Conservation (phyloP, 2,113 vertebrate species). For the Indicator indicator region DNA sequence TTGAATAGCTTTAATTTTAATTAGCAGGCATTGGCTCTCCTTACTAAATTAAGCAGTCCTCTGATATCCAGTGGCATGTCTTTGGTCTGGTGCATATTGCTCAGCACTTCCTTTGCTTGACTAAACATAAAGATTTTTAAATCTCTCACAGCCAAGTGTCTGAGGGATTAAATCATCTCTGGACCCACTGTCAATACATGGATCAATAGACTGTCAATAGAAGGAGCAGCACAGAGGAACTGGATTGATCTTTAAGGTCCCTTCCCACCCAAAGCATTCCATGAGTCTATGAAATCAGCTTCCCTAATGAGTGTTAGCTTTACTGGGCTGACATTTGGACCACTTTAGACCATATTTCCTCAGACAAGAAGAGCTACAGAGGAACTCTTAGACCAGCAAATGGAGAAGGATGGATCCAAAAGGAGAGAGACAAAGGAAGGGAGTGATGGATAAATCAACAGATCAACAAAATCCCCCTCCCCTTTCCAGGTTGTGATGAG, state of each 20-base stretch:
- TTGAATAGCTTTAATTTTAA: slow-evolving; percentile 22
- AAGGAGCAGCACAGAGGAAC: not conserved
- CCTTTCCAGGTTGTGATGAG: not conserved
- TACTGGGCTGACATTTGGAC: slow-evolving; percentile 16
- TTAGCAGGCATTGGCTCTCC: not conserved
- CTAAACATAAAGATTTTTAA: not conserved
- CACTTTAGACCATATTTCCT: slow-evolving; percentile 50
- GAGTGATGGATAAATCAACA: not conserved
- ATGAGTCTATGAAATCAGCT: not conserved
- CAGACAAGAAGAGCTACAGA: slow-evolving; percentile 24
- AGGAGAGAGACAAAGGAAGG: not conserved
- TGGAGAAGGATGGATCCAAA: not conserved
- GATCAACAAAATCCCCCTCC: not conserved
- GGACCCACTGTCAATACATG: not conserved
- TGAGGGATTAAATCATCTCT: not conserved
- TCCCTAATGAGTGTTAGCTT: not conserved
- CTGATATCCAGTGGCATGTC: not conserved
- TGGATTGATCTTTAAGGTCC: too few relatives aligned
- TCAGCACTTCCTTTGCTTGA: not conserved
- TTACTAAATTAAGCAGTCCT: not conserved
- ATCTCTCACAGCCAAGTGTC: not conserved
- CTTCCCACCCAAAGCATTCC: too few relatives aligned
- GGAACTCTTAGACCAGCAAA: not conserved
- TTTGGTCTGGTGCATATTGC: not conserved
- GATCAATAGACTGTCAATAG: not conserved